Conservation (phyloP, 2,888 invertebrate species). For the Hemistola chrysoprasaria region DNA sequence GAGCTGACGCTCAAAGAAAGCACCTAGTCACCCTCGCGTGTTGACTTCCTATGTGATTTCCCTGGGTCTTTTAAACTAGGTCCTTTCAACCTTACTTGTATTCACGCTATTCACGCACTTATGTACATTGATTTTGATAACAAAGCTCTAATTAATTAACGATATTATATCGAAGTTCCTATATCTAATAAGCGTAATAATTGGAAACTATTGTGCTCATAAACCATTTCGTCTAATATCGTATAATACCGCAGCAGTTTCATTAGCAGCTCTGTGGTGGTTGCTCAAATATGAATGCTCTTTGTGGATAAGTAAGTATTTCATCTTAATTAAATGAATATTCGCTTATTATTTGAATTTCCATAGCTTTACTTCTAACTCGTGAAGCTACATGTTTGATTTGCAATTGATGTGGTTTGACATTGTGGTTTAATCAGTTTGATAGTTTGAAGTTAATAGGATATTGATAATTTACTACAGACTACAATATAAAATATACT, state of each 20-base stretch:
- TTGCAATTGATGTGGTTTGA: too few relatives aligned
- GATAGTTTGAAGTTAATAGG: too few relatives aligned
- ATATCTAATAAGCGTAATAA: too few relatives aligned
- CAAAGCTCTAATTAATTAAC: too few relatives aligned
- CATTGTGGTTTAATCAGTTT: too few relatives aligned
- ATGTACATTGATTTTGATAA: neutral
- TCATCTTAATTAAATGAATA: slow-evolving; percentile 41
- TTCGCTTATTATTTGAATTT: slow-evolving; percentile 21
- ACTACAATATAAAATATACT: too few relatives aligned
- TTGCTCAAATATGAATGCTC: slow-evolving; percentile 43
- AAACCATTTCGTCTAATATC: slow-evolving; percentile 38
- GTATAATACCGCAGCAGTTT: slow-evolving; percentile 34
- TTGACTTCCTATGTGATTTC: slow-evolving; percentile 37
- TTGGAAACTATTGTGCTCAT: slow-evolving; percentile 30
- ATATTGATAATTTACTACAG: too few relatives aligned
- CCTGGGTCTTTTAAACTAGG: slow-evolving; percentile 33
- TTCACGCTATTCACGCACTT: slow-evolving; percentile 23
- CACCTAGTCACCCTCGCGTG: slow-evolving; percentile 45
- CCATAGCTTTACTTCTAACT: too few relatives aligned
- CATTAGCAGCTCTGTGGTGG: slow-evolving; percentile 39
- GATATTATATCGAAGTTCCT: too few relatives aligned
- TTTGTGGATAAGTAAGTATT: slow-evolving; percentile 36
- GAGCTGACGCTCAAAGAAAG: slow-evolving; percentile 53
- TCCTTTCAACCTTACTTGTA: slow-evolving; percentile 23
- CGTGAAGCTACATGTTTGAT: too few relatives aligned